phyloP scores from a whole-genome alignment of 1,140 invertebrate genomes.

The Megalonaias nervosa region DNA sequence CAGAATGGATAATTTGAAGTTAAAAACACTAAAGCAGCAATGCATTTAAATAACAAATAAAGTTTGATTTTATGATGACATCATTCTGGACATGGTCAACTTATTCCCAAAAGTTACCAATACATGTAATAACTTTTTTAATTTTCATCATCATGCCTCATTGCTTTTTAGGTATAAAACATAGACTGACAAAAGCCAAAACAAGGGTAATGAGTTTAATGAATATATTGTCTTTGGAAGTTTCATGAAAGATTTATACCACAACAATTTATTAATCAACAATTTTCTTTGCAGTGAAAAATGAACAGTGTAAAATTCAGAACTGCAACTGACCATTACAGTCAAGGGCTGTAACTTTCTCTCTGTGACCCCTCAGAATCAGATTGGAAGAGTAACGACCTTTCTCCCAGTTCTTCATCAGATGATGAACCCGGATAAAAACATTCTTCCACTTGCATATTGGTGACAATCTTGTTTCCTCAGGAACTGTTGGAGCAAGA shows the following conservation, averaged over 20 bases:
- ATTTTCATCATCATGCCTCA: too few species aligned
- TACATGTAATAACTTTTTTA: too few species aligned
- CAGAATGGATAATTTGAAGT: too few species aligned
- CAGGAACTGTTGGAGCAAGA: conserved; percentile 36
- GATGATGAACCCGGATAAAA: conserved; percentile 52
- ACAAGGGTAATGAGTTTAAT: too few species aligned
- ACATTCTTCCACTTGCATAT: conserved; percentile 64
- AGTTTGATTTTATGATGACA: too few species aligned
- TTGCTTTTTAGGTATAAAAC: too few species aligned
- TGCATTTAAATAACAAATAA: too few species aligned
- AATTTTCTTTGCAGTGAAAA: background rate
- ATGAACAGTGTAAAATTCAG: background rate
- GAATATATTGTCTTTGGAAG: too few species aligned
- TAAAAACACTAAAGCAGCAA: too few species aligned
- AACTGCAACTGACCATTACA: conserved; percentile 48
- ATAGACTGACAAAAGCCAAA: too few species aligned
- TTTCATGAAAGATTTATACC: background rate
- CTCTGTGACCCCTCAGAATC: conserved; percentile 56
- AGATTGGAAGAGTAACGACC: conserved; percentile 59
- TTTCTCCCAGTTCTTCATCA: conserved; percentile 59
- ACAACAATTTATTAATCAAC: background rate
- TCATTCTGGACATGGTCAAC: too few species aligned
- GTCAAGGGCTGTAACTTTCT: conserved; percentile 60
- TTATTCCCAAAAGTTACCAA: too few species aligned
- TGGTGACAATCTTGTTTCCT: conserved; percentile 42